These are phyloP conservation scores for Gymnopithys bicolor DNA, from an alignment of 2,797 vertebrate genomes.

Conservation along the genomic window DNA sequence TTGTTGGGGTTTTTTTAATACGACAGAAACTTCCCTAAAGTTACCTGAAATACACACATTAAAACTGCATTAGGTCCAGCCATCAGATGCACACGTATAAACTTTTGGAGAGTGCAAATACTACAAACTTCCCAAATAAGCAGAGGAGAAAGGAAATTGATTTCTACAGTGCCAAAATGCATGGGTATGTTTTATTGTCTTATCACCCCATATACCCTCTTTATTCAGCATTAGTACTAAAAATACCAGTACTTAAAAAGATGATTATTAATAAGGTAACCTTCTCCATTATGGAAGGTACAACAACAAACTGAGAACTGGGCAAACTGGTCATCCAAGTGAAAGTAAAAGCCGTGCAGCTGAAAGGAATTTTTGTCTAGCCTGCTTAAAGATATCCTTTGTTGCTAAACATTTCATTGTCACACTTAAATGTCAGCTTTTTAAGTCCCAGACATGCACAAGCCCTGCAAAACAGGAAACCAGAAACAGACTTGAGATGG, in stretches of 20 bases:
- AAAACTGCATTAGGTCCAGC: neutral
- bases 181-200: neutral
- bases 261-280: neutral
- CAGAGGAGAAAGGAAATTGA: neutral
- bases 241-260: neutral
- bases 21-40: neutral
- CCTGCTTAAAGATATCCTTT: neutral
- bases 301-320: neutral
- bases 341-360: conserved; percentile 15
- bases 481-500: neutral
- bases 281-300: neutral
- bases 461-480: neutral
- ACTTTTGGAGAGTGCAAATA: neutral
- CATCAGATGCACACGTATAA: neutral
- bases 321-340: neutral
- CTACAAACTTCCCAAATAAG: neutral
- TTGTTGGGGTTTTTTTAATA: accelerated
- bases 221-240: neutral
- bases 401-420: neutral
- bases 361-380: conserved; percentile 20
- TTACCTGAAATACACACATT: neutral
- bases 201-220: neutral
- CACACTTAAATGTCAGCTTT: conserved; percentile 14
- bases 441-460: neutral
- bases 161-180: neutral